Base-by-base conservation (phyloP, 2,888 invertebrate genomes). In the Sarcophaga variegata region DNA sequence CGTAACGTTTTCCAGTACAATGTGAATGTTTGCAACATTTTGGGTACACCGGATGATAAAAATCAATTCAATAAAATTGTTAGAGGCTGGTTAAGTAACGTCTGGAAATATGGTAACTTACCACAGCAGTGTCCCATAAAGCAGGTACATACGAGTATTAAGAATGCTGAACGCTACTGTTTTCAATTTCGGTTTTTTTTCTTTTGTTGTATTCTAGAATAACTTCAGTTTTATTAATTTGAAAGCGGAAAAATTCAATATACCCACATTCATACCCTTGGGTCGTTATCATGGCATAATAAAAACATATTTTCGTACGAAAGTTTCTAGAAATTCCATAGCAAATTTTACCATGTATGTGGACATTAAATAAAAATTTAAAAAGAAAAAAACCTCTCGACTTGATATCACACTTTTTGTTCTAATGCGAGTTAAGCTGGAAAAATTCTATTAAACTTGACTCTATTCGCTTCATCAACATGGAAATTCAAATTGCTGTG, bases 11-110 rank as follows among this genome's bases (percentile, higher is more conserved):
- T 91, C n/a, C 85, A 84, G 0, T 90, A 91, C 8, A 86, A 83
- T 1, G 66, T 91, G 20, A 89, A 91, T 67, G 80, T 90, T 59
- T 91, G 91, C 47, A 85, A 60, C 6, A 69, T 91, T 86, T 78
- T 91, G 81, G 62, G 27, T 0, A 67, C 75, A 27, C 4, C 6
- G 3, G 25, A 20, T 0, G 37, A 37, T 37, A 37, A 37, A 2
- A 86, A 75, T 2, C 10, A 88, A 74, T 12, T 45, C 63, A 47
- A 20, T 49, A 20, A 90, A 87, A 78, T 91, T 17, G 83, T 90
- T 5, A 88, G 89, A 8, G 67, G 66, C 0, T 90, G 90, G 90
- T 76, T 89, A 0, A 80, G 82, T 0, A 88, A 88, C n/a, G 78
- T 91, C 12, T 84, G 85, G 47, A 75, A 81, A 22, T 85, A 88